Conservation (phyloP, 2,113 vertebrate genomes). For the Odocoileus virginianus region DNA sequence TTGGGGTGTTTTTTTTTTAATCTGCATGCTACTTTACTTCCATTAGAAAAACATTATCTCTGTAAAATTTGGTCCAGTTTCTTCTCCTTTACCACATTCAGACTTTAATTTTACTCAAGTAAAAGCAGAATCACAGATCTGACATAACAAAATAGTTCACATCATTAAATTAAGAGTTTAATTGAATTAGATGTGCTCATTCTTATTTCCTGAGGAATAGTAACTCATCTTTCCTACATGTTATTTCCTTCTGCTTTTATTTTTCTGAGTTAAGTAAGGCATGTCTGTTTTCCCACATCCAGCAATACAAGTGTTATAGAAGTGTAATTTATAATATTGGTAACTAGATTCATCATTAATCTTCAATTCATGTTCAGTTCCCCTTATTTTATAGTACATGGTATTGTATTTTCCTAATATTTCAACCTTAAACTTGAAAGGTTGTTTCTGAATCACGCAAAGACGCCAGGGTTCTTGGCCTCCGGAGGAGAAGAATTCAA, state of each 20-base stretch:
- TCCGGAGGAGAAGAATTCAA: no score
- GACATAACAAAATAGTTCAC: not conserved
- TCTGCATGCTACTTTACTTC: not conserved
- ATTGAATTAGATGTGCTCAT: not conserved
- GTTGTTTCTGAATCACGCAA: no score
- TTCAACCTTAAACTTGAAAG: not conserved
- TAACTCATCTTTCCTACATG: not conserved
- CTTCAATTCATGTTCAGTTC: not conserved
- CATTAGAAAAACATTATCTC: not conserved
- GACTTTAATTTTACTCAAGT: not conserved
- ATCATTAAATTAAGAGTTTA: not conserved
- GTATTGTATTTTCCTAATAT: not conserved
- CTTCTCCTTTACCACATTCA: not conserved
- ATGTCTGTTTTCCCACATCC: not conserved
- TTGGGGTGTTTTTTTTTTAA: not conserved
- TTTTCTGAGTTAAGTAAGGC: not conserved
- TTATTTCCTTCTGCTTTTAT: not conserved
- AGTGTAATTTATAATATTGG: not conserved
- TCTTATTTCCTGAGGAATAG: not conserved
- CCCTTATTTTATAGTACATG: not conserved
- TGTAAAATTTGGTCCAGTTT: not conserved
- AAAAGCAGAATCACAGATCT: not conserved
- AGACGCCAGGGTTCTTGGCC: no score
- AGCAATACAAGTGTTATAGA: not conserved
- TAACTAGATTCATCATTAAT: not conserved